phyloP scores from a whole-genome alignment of 2,888 invertebrate species.

The Platynereis dumerilii region DNA sequence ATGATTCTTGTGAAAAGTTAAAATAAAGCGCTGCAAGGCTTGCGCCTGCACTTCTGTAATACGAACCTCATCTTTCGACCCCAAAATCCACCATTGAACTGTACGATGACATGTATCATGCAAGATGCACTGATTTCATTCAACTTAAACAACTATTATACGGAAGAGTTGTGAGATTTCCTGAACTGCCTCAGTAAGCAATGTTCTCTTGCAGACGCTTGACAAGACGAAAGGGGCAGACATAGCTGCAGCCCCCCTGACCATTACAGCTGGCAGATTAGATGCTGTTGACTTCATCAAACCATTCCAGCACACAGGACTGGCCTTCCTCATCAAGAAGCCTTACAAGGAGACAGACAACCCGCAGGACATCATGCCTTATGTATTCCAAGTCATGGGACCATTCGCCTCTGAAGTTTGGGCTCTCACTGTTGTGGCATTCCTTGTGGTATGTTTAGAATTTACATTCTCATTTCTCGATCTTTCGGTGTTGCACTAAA shows the following conservation, averaged over 20 bases:
- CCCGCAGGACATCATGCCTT: slow-evolving; percentile 9
- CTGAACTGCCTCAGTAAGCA: too few relatives aligned
- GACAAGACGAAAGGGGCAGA: slow-evolving; percentile 15
- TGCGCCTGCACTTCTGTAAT: too few relatives aligned
- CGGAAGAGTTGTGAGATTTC: too few relatives aligned
- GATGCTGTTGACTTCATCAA: slow-evolving; percentile 32
- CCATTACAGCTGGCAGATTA: slow-evolving; percentile 15
- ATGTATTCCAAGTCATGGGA: slow-evolving; percentile 24
- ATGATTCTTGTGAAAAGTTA: too few relatives aligned
- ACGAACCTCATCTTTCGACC: too few relatives aligned
- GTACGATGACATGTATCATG: too few relatives aligned
- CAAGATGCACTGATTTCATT: too few relatives aligned
- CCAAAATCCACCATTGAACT: too few relatives aligned
- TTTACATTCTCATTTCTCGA: background rate
- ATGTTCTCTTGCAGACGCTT: slow-evolving; percentile 3
- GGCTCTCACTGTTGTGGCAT: slow-evolving; percentile 13
- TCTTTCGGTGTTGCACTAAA: too few relatives aligned
- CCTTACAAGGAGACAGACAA: background rate
- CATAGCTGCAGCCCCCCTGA: slow-evolving; percentile 22
- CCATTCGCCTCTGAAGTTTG: slow-evolving; percentile 30
- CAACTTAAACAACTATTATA: too few relatives aligned
- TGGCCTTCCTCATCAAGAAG: slow-evolving; percentile 31
- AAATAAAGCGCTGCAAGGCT: too few relatives aligned
- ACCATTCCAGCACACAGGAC: slow-evolving; percentile 33
- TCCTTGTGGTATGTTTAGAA: slow-evolving; percentile 29